These are phyloP conservation scores for Anodontia alba DNA, from an alignment of 2,888 invertebrate genomes.

Conservation along the genomic window DNA sequence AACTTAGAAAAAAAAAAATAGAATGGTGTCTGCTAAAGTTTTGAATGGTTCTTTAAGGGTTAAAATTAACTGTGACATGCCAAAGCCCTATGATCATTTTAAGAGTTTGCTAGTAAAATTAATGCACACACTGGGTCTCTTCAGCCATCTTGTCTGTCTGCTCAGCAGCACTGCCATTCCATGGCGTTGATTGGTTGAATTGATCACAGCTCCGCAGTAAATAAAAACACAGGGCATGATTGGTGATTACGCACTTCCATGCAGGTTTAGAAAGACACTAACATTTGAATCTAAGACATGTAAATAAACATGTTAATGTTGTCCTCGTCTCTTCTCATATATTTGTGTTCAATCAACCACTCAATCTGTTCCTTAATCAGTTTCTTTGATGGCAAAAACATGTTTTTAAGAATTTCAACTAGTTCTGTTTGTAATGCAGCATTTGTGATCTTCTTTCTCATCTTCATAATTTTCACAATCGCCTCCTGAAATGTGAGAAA, in stretches of 20 bases:
- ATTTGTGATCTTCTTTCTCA: conserved; percentile 97
- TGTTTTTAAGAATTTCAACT: conserved; percentile 98
- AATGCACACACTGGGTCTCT: not conserved
- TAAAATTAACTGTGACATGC: too few species aligned
- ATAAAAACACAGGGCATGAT: conserved; percentile 23
- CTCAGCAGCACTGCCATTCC: conserved; percentile 9
- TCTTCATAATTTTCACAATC: conserved; percentile 99
- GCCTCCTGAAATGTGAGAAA: conserved; percentile 90
- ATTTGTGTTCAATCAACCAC: conserved; percentile 99
- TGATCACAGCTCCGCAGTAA: conserved; percentile 21
- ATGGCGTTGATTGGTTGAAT: conserved; percentile 22
- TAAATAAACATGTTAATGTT: conserved; percentile 99
- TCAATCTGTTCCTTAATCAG: conserved; percentile 99
- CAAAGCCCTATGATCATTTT: too few species aligned
- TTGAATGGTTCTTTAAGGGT: too few species aligned
- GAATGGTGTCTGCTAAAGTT: too few species aligned
- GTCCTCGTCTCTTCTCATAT: conserved; percentile 97
- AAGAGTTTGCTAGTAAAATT: too few species aligned
- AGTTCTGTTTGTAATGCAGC: conserved; percentile 98
- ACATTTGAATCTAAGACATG: conserved; percentile 89
- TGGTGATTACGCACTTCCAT: conserved; percentile 10
- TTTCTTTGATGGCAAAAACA: conserved; percentile 99
- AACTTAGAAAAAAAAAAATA: too few species aligned
- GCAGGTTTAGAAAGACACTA: conserved; percentile 14
- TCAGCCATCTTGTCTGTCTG: conserved; percentile 7